phyloP scores from a whole-genome alignment of 2,113 vertebrate species.

The Gorilla gorilla region DNA sequence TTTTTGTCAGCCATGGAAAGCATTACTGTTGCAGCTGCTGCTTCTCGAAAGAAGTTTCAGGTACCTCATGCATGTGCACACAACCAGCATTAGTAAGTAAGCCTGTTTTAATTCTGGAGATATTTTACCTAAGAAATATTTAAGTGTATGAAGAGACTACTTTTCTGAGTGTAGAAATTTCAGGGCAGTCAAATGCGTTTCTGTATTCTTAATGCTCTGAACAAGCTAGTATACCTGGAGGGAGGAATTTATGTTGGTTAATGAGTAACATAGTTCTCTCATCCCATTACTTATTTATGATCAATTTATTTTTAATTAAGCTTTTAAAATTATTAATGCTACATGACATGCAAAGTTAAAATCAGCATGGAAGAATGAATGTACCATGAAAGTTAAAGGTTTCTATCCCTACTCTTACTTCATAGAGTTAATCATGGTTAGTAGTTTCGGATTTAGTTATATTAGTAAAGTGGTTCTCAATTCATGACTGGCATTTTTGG shows the following conservation, averaged over 20 bases:
- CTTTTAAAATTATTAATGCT: not conserved
- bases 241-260: not conserved
- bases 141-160: not conserved
- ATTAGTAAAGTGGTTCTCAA: not conserved
- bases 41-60: not conserved
- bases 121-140: not conserved
- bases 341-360: not conserved
- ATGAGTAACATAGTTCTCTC: not conserved
- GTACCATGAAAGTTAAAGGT: not conserved
- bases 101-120: not conserved
- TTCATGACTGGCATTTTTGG: not conserved
- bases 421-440: not conserved
- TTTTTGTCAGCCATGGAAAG: not conserved
- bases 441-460: not conserved
- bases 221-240: not conserved
- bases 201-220: not conserved
- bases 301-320: conserved; percentile 17
- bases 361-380: not conserved
- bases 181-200: not conserved
- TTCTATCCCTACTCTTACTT: not conserved
- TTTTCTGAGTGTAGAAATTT: not conserved
- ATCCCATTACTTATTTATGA: not conserved
- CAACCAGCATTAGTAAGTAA: not conserved
- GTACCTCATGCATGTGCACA: not conserved
- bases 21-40: not conserved